Percentiles rank a stretch among this genome's conserved stretches.
These are phyloP conservation scores for Ooceraea biroi DNA, from an alignment of 1,140 invertebrate species.

Conservation along the genomic window DNA sequence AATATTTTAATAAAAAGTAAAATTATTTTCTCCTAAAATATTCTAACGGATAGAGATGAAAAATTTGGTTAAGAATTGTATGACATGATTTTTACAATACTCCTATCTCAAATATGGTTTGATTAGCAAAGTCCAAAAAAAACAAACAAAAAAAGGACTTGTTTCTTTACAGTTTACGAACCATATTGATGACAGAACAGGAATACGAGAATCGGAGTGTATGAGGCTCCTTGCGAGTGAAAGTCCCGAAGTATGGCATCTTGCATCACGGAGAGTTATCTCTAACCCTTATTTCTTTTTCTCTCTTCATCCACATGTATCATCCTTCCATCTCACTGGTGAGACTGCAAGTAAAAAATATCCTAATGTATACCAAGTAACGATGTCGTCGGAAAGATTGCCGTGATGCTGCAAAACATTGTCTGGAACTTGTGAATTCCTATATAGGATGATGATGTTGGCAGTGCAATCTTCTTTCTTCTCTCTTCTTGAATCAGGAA, in stretches of 20 bases:
- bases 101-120: too few relatives aligned
- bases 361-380: constrained; percentile 79
- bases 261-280: constrained; percentile 67
- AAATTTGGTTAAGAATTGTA: too few relatives aligned
- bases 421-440: neutral
- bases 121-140: too few relatives aligned
- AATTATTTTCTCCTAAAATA: too few relatives aligned
- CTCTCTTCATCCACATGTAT: constrained; percentile 60
- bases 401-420: constrained; percentile 10
- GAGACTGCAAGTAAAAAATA: constrained; percentile 86
- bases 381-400: constrained; percentile 55
- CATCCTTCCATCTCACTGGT: constrained; percentile 83
- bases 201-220: constrained; percentile 60
- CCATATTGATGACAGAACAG: constrained; percentile 78
- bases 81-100: too few relatives aligned
- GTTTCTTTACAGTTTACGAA: constrained; percentile 83
- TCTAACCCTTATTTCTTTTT: constrained; percentile 8
- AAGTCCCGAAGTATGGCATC: constrained; percentile 58
- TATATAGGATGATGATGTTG: too few relatives aligned
- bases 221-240: constrained; percentile 55
- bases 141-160: constrained; percentile 74
- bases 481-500: neutral
- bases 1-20: too few relatives aligned
- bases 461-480: too few relatives aligned
- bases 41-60: too few relatives aligned